phyloP scores from a whole-genome alignment of 2,888 invertebrate genomes.

The Lepidochitona cinerea region DNA sequence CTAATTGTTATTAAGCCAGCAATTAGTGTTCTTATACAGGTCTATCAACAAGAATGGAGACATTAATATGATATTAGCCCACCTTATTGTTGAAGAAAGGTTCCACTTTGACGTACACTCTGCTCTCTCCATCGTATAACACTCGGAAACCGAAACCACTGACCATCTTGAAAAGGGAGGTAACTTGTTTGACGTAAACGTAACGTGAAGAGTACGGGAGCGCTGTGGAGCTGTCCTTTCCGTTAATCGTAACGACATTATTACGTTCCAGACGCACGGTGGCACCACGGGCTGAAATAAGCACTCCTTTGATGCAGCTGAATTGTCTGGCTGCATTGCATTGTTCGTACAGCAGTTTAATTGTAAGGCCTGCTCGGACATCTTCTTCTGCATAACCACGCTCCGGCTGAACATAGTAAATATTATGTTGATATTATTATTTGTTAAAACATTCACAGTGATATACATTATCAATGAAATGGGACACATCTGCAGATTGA shows the following conservation, averaged over 20 bases:
- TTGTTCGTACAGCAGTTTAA: background rate
- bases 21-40: no score
- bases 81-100: constrained; percentile 39
- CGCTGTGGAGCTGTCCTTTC: background rate
- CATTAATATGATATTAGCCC: no score
- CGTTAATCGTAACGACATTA: background rate
- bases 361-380: background rate
- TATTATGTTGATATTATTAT: no score
- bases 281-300: background rate
- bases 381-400: background rate
- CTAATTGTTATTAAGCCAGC: no score
- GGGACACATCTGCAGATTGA: no score
- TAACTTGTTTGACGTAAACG: constrained; percentile 32
- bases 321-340: constrained; percentile 3
- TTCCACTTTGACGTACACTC: constrained; percentile 40
- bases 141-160: constrained; percentile 39
- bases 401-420: background rate
- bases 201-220: constrained; percentile 23
- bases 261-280: background rate
- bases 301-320: background rate
- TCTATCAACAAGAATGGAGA: no score
- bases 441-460: no score
- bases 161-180: constrained; percentile 30
- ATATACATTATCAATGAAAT: no score
- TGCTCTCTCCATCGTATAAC: constrained; percentile 36